These are phyloP conservation scores for Pardalotus punctatus DNA, from an alignment of 2,113 vertebrate species.

Conservation along the genomic window DNA sequence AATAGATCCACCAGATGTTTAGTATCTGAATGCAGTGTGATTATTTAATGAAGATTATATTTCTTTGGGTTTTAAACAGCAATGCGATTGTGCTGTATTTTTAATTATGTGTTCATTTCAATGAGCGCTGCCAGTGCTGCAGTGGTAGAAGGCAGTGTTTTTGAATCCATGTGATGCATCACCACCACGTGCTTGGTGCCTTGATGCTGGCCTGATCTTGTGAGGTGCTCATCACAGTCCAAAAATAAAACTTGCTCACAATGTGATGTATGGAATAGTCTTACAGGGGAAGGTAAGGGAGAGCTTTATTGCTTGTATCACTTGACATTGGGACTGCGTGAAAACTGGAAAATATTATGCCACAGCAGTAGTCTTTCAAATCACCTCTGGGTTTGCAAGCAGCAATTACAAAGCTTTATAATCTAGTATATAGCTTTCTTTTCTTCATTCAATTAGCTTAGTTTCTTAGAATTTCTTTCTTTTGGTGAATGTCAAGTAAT, in stretches of 20 bases:
- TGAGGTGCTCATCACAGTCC: conserved; percentile 55
- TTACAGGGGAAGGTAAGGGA: conserved; percentile 37
- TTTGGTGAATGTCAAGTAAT: background rate
- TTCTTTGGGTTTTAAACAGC: background rate
- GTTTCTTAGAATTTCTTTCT: background rate
- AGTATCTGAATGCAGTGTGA: background rate
- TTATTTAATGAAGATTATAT: background rate
- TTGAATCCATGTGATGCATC: conserved; percentile 15
- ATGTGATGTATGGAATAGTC: conserved; percentile 63
- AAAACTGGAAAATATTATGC: conserved; percentile 49
- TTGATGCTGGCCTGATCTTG: conserved; percentile 11
- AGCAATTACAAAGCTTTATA: background rate
- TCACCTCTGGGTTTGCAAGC: background rate
- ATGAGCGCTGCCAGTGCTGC: background rate
- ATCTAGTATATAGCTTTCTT: background rate
- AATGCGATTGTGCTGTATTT: background rate
- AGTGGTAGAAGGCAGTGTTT: background rate
- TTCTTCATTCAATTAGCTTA: background rate
- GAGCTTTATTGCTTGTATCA: conserved; percentile 40
- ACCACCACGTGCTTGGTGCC: conserved; percentile 24
- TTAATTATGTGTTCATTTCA: background rate
- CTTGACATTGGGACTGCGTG: background rate
- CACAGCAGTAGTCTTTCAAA: background rate
- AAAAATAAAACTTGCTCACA: conserved; percentile 63
- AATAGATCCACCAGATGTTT: background rate